These are phyloP conservation scores for Merluccius polli DNA, from an alignment of 2,797 vertebrate species.

Conservation along the genomic window DNA sequence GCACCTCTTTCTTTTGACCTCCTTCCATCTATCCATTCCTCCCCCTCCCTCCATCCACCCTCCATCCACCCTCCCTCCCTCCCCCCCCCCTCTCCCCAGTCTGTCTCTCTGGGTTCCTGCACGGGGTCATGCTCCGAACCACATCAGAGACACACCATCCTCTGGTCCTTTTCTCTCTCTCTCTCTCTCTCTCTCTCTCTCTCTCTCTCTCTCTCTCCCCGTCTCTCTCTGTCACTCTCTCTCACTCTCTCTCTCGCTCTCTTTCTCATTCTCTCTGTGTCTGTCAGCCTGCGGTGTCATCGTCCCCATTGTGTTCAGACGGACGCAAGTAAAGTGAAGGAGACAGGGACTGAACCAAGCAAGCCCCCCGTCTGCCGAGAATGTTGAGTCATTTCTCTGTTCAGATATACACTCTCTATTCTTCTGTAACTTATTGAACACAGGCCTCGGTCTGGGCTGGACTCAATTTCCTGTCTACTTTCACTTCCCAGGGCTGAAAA, in stretches of 20 bases:
- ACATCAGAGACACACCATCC: constrained; percentile 55
- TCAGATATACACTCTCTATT: constrained; percentile 28
- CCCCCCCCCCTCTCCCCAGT: constrained; percentile 29
- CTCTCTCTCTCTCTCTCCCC: background rate
- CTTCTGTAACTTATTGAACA: constrained; percentile 42
- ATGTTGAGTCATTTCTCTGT: constrained; percentile 36
- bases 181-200: background rate
- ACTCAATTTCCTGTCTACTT: constrained; percentile 55
- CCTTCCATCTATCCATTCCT: constrained; percentile 20
- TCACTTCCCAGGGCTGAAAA: constrained; percentile 38
- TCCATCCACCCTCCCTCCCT: constrained; percentile 22
- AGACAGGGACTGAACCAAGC: background rate
- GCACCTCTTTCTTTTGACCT: background rate
- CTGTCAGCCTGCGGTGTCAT: background rate
- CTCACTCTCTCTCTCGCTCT: background rate
- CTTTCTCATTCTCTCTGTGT: no score
- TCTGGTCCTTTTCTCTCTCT: background rate
- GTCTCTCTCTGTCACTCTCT: background rate
- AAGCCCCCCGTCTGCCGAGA: background rate
- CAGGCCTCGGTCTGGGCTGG: constrained; percentile 40
- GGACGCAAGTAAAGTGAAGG: background rate
- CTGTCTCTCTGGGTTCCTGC: constrained; percentile 37
- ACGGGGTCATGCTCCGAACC: constrained; percentile 40
- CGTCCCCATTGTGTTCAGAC: background rate
- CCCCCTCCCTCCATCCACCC: background rate